Conservation (phyloP, 2,888 invertebrate genomes). For the Camptogramma bilineatum region DNA sequence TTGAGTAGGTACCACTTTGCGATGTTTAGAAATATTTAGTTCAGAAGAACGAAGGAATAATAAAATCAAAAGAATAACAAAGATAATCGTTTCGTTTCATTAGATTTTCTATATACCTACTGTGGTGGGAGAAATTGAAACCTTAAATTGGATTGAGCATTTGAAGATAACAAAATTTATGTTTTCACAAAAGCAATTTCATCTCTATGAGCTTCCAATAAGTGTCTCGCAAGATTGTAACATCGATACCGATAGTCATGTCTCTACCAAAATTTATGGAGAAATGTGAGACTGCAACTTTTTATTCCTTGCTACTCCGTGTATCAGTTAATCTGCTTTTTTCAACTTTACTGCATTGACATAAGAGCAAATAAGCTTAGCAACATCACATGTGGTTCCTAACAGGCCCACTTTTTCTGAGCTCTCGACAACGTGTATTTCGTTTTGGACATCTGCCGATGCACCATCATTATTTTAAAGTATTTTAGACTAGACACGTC, state of each 20-base stretch:
- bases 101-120: no score
- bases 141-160: no score
- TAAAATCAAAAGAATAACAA: no score
- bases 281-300: conserved; percentile 70
- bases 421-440: conserved; percentile 57
- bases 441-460: conserved; percentile 63
- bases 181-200: background rate
- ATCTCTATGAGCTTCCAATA: conserved; percentile 48
- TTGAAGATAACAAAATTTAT: no score
- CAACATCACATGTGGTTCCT: conserved; percentile 35
- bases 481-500: conserved; percentile 52
- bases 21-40: background rate
- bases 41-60: no score
- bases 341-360: conserved; percentile 39
- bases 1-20: background rate
- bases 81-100: no score
- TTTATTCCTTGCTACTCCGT: conserved; percentile 56
- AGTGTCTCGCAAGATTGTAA: conserved; percentile 50
- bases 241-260: conserved; percentile 54
- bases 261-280: conserved; percentile 65
- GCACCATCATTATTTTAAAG: conserved; percentile 50
- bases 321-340: conserved; percentile 40
- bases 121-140: no score
- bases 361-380: conserved; percentile 44
- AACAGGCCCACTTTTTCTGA: conserved; percentile 60